Conservation (phyloP, 2,888 invertebrate genomes). For the Hyppa rectilinea region DNA sequence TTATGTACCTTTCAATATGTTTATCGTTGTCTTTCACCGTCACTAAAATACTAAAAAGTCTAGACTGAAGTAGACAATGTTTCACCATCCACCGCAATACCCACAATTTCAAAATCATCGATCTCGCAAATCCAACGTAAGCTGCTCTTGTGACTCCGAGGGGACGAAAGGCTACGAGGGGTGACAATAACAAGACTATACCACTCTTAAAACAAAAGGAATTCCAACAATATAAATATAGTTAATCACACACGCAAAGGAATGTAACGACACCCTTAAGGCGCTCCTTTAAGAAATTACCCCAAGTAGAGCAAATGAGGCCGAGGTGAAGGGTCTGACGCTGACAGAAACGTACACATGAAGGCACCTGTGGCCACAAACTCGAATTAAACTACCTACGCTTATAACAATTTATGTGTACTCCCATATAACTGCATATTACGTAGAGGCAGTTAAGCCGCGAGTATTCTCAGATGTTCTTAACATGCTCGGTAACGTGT, state of each 20-base stretch:
- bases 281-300: conserved; percentile 62
- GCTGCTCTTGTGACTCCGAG: conserved; percentile 77
- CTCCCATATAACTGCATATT: conserved; percentile 57
- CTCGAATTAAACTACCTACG: conserved; percentile 65
- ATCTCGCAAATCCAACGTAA: conserved; percentile 83
- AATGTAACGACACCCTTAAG: conserved; percentile 69
- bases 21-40: conserved; percentile 2
- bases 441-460: conserved; percentile 45
- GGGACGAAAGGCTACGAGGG: conserved; percentile 70
- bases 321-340: conserved; percentile 55
- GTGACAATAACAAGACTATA: conserved; percentile 77
- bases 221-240: conserved; percentile 76
- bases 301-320: conserved; percentile 58
- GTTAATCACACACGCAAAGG: conserved; percentile 74
- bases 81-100: conserved; percentile 69
- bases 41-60: conserved; percentile 17
- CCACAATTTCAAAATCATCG: conserved; percentile 78
- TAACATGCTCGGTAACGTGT: conserved; percentile 48
- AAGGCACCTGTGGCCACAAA: conserved; percentile 71
- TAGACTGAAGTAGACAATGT: conserved; percentile 10
- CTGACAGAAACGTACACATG: conserved; percentile 59
- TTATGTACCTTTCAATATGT: too few relatives aligned
- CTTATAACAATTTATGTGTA: conserved; percentile 57
- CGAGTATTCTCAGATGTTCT: conserved; percentile 56
- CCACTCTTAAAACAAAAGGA: conserved; percentile 80